Evolutionary conservation across 2,797 vertebrate species (phyloP).

Genomic region (Brachymystax lenok): DNA sequence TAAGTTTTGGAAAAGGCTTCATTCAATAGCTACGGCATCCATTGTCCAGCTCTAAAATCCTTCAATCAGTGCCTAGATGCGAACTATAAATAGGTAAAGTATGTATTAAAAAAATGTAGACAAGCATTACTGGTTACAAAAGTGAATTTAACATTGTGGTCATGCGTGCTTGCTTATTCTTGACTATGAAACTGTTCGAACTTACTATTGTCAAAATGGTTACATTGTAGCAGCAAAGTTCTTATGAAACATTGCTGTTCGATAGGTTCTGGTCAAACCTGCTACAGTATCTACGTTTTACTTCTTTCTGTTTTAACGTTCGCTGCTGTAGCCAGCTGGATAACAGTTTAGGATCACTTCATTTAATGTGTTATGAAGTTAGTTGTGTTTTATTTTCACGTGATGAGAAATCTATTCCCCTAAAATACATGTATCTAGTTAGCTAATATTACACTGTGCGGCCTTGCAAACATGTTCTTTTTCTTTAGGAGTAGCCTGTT

Average conservation of each 20-base stretch:
- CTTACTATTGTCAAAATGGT: neutral
- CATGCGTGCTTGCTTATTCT: neutral
- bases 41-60: conserved; percentile 40
- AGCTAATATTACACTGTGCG: neutral
- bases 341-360: neutral
- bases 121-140: no score
- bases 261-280: neutral
- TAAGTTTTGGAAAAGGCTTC: conserved; percentile 58
- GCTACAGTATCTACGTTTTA: neutral
- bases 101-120: neutral
- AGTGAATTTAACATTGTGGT: neutral
- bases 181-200: neutral
- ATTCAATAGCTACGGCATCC: conserved; percentile 1
- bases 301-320: neutral
- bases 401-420: neutral
- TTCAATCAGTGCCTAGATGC: neutral
- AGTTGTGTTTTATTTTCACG: neutral
- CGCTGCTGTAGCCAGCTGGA: neutral
- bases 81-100: neutral
- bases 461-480: neutral
- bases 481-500: neutral
- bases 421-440: neutral
- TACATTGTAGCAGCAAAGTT: neutral
- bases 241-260: neutral
- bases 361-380: neutral